Conservation (phyloP, 2,113 vertebrate genomes). For the Carollia perspicillata region DNA sequence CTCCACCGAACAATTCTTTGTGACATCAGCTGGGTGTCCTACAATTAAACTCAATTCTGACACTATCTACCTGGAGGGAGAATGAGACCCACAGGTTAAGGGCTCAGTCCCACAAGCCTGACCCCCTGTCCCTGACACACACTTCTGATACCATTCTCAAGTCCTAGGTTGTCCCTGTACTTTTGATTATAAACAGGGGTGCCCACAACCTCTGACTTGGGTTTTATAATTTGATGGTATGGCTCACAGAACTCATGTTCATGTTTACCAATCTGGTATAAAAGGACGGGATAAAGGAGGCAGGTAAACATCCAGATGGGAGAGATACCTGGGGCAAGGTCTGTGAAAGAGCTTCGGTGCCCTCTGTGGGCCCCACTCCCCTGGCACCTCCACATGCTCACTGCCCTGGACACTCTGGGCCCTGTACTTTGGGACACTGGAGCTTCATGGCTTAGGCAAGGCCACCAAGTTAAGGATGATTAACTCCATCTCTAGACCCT, state of each 20-base stretch:
- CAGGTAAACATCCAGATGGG: neutral
- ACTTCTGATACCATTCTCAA: neutral
- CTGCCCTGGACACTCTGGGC: neutral
- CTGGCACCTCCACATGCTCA: neutral
- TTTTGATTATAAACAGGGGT: neutral
- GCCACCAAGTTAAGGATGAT: neutral
- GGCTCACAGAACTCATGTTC: neutral
- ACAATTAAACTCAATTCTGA: neutral
- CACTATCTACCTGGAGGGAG: neutral
- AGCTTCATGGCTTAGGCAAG: neutral
- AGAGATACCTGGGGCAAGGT: neutral
- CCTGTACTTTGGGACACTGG: neutral
- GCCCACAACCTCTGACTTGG: no score
- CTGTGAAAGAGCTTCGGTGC: fast-evolving
- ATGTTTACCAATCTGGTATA: neutral
- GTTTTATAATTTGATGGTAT: neutral
- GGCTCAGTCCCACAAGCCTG: neutral
- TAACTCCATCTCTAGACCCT: neutral
- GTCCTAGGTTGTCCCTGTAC: neutral
- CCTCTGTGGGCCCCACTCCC: fast-evolving
- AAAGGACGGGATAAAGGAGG: neutral
- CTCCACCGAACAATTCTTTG: neutral
- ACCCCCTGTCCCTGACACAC: neutral
- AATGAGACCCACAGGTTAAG: neutral
- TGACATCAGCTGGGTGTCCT: neutral